Conservation (phyloP, 2,797 vertebrate species). For the Parauchenoglanis punctatus region DNA sequence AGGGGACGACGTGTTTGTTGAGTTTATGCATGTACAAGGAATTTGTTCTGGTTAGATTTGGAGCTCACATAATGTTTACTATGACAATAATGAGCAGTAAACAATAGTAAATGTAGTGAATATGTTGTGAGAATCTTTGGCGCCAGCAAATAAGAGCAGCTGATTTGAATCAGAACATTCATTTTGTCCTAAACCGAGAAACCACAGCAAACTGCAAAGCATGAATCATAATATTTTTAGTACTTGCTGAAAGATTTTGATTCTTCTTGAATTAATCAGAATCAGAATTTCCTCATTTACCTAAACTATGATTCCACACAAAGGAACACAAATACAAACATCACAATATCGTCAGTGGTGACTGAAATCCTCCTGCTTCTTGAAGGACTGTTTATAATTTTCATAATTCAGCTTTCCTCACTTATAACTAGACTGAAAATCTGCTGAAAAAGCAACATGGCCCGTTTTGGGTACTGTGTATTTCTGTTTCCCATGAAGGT, state of each 20-base stretch:
- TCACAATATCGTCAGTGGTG: no score
- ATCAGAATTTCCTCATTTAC: neutral
- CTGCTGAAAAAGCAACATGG: neutral
- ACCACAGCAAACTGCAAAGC: neutral
- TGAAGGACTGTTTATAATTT: neutral
- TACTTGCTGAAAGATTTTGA: neutral
- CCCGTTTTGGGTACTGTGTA: neutral
- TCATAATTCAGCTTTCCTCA: neutral
- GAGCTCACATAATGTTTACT: neutral
- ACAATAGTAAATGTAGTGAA: neutral
- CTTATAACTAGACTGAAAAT: neutral
- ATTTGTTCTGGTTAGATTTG: neutral
- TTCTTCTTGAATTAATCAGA: neutral
- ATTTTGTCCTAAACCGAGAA: neutral
- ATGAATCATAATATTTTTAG: neutral
- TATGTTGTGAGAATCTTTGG: neutral
- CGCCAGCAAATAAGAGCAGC: neutral
- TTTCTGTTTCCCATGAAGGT: neutral
- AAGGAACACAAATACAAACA: neutral
- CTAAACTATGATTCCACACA: no score
- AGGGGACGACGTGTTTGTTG: neutral
- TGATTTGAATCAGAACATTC: neutral
- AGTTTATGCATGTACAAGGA: neutral
- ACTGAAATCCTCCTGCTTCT: neutral
- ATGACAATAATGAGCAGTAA: constrained; percentile 10